phyloP scores from a whole-genome alignment of 2,888 invertebrate genomes.

The Lumbricus terrestris region DNA sequence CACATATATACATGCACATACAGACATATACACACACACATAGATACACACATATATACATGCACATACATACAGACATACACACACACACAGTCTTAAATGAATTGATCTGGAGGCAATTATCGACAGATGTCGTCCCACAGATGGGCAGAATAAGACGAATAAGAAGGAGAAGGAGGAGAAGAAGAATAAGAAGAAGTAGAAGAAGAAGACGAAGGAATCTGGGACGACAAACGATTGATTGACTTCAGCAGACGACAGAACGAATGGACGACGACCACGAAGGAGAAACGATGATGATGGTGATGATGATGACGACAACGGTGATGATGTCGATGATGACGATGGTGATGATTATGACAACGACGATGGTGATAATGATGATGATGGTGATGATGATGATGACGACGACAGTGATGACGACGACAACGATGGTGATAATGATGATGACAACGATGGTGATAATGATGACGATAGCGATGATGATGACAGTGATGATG shows the following conservation, averaged over 20 bases:
- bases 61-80: not conserved
- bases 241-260: not conserved
- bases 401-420: not conserved
- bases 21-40: not conserved
- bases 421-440: not conserved
- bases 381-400: not conserved
- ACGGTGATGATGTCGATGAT: no score
- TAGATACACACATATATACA: not conserved
- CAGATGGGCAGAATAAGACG: not conserved
- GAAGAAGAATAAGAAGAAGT: no score
- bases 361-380: not conserved
- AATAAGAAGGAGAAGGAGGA: no score
- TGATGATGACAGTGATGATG: not conserved
- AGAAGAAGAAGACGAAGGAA: no score
- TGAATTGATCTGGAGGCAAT: not conserved
- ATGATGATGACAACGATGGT: not conserved
- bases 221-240: not conserved
- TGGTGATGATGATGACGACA: not conserved
- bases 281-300: not conserved
- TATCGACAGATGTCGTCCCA: not conserved
- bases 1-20: not conserved
- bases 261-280: no score
- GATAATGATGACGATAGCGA: not conserved
- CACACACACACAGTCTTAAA: not conserved
- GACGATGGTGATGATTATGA: no score